Conservation (phyloP, 2,113 vertebrate species). For the Hiodon tergisus region DNA sequence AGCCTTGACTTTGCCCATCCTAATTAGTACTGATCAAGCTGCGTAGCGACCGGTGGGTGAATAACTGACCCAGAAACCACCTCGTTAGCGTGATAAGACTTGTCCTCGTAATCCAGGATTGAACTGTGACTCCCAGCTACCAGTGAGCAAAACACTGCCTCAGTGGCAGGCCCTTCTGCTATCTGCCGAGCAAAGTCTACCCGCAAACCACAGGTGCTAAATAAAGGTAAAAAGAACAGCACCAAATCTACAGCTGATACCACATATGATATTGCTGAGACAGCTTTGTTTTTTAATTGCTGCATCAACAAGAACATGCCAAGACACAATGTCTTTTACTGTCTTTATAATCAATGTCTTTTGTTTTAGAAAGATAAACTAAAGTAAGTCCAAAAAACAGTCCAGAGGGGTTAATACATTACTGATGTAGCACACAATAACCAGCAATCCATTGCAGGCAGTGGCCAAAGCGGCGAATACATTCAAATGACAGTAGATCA, state of each 20-base stretch:
- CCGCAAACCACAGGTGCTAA: constrained; percentile 4
- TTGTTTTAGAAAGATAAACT: neutral
- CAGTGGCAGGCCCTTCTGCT: constrained; percentile 18
- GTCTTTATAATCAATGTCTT: constrained; percentile 2
- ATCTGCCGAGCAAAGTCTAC: constrained; percentile 36
- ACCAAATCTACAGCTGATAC: constrained; percentile 1
- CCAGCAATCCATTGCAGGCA: neutral
- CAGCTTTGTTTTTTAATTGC: constrained; percentile 31
- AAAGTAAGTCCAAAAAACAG: neutral
- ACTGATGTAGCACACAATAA: neutral
- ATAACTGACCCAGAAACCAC: neutral
- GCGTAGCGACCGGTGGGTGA: neutral
- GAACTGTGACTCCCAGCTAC: constrained; percentile 3
- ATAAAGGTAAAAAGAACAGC: constrained; percentile 28
- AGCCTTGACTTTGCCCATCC: neutral
- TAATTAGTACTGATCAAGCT: neutral
- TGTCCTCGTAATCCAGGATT: constrained; percentile 29
- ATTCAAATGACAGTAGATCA: no score
- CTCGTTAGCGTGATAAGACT: neutral
- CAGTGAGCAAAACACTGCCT: neutral
- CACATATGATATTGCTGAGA: constrained; percentile 34
- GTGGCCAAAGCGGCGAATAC: no score
- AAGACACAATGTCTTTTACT: no score
- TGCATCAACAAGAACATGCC: neutral
- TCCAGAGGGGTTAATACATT: neutral